Percentiles rank a stretch among this genome's conserved stretches.
These are phyloP conservation scores for Anser brachyrhynchus DNA, from an alignment of 2,113 vertebrate genomes.

Conservation along the genomic window DNA sequence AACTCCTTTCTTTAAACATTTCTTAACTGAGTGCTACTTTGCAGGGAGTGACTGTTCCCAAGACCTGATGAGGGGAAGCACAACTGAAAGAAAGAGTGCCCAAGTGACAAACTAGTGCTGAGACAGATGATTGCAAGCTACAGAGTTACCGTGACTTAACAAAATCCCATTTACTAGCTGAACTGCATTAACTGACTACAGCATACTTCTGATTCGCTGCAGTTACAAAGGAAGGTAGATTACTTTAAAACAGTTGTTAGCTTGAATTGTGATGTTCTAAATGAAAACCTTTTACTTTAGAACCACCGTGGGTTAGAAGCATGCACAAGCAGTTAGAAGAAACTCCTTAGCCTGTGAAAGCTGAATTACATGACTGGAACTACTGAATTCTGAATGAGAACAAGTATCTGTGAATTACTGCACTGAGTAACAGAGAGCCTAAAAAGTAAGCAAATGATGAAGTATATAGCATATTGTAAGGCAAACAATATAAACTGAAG, in stretches of 20 bases:
- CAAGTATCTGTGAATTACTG: background rate
- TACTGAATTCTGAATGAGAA: background rate
- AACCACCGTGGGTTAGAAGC: background rate
- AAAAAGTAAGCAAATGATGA: background rate
- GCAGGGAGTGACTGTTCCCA: background rate
- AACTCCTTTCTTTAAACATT: background rate
- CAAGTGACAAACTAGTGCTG: background rate
- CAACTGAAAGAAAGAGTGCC: background rate
- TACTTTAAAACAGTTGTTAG: background rate
- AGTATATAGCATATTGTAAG: background rate
- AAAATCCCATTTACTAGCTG: background rate
- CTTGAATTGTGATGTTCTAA: background rate
- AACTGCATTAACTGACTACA: background rate
- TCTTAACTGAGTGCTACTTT: background rate
- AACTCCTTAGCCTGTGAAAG: background rate
- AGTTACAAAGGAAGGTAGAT: background rate
- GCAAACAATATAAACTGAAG: background rate
- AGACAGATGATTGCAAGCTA: background rate
- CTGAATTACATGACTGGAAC: background rate
- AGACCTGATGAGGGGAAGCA: background rate
- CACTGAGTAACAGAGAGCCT: background rate
- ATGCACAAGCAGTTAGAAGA: background rate
- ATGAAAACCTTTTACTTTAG: background rate
- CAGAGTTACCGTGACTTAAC: background rate
- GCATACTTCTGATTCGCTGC: background rate